Conservation (phyloP, 1,140 invertebrate genomes). For the Fopius arisanus region DNA sequence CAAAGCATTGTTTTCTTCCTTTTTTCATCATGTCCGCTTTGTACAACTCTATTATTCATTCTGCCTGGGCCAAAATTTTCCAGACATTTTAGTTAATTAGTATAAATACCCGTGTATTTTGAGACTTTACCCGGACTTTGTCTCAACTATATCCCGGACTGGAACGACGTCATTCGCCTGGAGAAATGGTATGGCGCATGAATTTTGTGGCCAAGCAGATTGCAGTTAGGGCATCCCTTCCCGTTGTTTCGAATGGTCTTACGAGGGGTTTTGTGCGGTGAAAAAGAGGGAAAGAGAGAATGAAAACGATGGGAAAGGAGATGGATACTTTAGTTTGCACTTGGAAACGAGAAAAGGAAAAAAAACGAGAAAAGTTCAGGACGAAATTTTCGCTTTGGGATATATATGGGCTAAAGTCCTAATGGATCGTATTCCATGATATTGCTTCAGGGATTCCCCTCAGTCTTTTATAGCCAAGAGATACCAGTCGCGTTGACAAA, state of each 20-base stretch:
- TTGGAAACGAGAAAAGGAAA: constrained; percentile 41
- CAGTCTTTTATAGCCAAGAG: constrained; percentile 45
- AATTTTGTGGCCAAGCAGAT: constrained; percentile 11
- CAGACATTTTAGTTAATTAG: not conserved
- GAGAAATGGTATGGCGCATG: constrained; percentile 6
- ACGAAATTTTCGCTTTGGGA: constrained; percentile 48
- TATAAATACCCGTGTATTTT: not conserved
- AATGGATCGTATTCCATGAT: constrained; percentile 54
- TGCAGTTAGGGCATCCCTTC: not conserved
- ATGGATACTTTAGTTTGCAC: constrained; percentile 37
- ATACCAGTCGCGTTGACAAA: constrained; percentile 36
- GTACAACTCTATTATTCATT: not conserved
- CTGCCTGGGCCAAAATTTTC: not conserved
- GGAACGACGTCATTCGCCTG: not conserved
- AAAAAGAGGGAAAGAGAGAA: constrained; percentile 16
- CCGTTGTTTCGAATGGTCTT: not conserved
- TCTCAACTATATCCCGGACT: not conserved
- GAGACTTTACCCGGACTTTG: not conserved
- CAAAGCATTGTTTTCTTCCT: not conserved
- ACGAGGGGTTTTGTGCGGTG: constrained; percentile 2
- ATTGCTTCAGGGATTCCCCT: constrained; percentile 1
- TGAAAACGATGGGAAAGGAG: constrained; percentile 26
- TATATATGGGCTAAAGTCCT: constrained; percentile 53
- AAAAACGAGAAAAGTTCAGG: constrained; percentile 51
- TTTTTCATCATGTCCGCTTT: not conserved